Percentiles rank a stretch among this genome's conserved stretches.
Evolutionary conservation across 2,797 vertebrate species (phyloP).

Genomic region (Sciaenops ocellatus): DNA sequence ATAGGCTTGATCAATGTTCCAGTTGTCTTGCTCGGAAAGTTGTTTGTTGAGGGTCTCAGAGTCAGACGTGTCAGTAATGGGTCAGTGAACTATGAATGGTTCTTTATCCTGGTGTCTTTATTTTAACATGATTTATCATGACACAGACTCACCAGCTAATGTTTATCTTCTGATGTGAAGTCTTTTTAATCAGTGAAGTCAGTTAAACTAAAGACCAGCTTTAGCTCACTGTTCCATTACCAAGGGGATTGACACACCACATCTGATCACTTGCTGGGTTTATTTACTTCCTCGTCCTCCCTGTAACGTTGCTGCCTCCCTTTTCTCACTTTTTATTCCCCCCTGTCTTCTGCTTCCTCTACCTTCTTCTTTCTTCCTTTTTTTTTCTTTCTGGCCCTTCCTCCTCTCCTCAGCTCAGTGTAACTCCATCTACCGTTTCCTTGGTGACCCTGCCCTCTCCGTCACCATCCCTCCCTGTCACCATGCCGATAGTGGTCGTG

Average conservation of each 20-base stretch:
- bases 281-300: conserved; percentile 33
- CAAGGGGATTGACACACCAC: conserved; percentile 8
- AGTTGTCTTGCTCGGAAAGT: conserved; percentile 10
- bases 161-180: neutral
- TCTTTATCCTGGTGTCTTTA: conserved; percentile 3
- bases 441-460: conserved; percentile 82
- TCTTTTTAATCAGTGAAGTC: neutral
- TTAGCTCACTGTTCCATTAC: conserved; percentile 41
- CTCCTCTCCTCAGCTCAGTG: conserved; percentile 75
- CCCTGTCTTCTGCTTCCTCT: conserved; percentile 25
- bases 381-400: conserved; percentile 74
- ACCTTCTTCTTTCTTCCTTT: conserved; percentile 22
- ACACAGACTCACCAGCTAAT: neutral
- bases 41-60: conserved; percentile 12
- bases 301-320: conserved; percentile 34
- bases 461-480: conserved; percentile 82
- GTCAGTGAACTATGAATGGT: conserved; percentile 31
- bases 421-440: conserved; percentile 79
- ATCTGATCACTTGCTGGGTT: conserved; percentile 33
- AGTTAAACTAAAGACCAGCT: conserved; percentile 13
- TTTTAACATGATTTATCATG: conserved; percentile 24
- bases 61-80: conserved; percentile 5
- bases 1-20: neutral
- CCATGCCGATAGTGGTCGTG: conserved; percentile 85
- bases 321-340: conserved; percentile 18